A percentile compares a stretch with the other conserved stretches of the same genome.
These are phyloP conservation scores for Zonitis immaculata DNA, from an alignment of 2,888 invertebrate genomes.

Conservation along the genomic window DNA sequence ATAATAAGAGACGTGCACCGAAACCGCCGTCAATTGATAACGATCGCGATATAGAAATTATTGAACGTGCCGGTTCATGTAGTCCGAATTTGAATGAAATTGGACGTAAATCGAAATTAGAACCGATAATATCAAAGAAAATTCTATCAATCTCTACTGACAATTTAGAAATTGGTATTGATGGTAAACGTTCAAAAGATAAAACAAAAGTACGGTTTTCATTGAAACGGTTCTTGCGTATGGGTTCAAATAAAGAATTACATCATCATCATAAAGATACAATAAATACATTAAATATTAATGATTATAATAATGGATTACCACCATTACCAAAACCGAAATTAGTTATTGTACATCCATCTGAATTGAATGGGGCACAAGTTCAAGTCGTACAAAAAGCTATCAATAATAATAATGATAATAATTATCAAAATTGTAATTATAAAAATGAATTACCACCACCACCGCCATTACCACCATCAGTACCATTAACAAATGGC, in stretches of 20 bases:
- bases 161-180: slow-evolving; percentile 53
- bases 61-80: slow-evolving; percentile 63
- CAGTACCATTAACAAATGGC: slow-evolving; percentile 11
- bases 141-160: slow-evolving; percentile 73
- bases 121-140: slow-evolving; percentile 65
- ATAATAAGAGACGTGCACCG: slow-evolving; percentile 74
- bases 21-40: slow-evolving; percentile 53
- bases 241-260: slow-evolving; percentile 69
- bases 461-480: not conserved
- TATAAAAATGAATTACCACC: slow-evolving; percentile 12
- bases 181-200: slow-evolving; percentile 57
- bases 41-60: slow-evolving; percentile 65
- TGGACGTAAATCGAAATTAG: slow-evolving; percentile 45
- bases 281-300: slow-evolving; percentile 45
- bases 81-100: slow-evolving; percentile 58
- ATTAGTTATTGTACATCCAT: slow-evolving; percentile 82
- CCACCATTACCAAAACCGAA: slow-evolving; percentile 45
- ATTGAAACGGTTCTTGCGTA: slow-evolving; percentile 74
- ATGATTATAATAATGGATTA: slow-evolving; percentile 12
- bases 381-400: slow-evolving; percentile 64
- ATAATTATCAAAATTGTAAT: slow-evolving; percentile 12
- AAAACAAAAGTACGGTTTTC: slow-evolving; percentile 74
- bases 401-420: slow-evolving; percentile 46
- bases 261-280: slow-evolving; percentile 58
- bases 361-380: slow-evolving; percentile 75